Base-by-base conservation (phyloP, 35 echinoderm and acorn worm species). In the Stichopus chloronotus region DNA sequence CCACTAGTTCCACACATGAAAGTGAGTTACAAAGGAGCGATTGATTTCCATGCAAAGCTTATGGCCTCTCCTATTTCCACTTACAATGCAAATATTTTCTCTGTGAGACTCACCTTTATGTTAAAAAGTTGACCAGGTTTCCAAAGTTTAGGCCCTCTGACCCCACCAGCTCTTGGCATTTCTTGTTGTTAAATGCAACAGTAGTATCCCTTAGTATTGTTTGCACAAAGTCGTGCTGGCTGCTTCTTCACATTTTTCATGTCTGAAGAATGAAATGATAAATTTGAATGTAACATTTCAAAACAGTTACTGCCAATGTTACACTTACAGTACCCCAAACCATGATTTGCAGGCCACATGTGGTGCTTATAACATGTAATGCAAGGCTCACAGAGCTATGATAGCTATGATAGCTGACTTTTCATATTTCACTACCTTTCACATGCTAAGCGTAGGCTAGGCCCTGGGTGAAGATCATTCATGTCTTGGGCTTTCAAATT, bases 1-100 rank as follows among this genome's bases (percentile, higher is more conserved):
- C 63, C 63, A 68, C 63, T 68, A 68, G 63, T 68, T 68, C 63
- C 63, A 68, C 17, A 68, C 63, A 68, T 68, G 63, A 68, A 68
- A 68, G 8, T 68, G 63, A 9, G 17, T 68, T 68, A 68, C 63
- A 9, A 68, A 68, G 63, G 17, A 68, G 17, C 17, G 8, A 68
- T 68, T 68, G 63, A 68, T 9, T 9, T 68, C 63, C 8, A 9
- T 68, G 8, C 8, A 8, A 68, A 68, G 63, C 8, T 9, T 9
- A 9, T 9, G 17, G 17, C 8, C 17, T 68, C 17, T 9, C 17
- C 8, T 9, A 8, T 17, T 68, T 68, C 63, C 63, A 8, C 8
- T 8, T 68, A 68, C 63, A 68, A 17, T 68, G 63, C 63, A 68
- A 68, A 68, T 68, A 68, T 68, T 8, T 68, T 68, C 63, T 68